Conservation (phyloP, 2,888 invertebrate genomes). For the Apodemia hepburni region DNA sequence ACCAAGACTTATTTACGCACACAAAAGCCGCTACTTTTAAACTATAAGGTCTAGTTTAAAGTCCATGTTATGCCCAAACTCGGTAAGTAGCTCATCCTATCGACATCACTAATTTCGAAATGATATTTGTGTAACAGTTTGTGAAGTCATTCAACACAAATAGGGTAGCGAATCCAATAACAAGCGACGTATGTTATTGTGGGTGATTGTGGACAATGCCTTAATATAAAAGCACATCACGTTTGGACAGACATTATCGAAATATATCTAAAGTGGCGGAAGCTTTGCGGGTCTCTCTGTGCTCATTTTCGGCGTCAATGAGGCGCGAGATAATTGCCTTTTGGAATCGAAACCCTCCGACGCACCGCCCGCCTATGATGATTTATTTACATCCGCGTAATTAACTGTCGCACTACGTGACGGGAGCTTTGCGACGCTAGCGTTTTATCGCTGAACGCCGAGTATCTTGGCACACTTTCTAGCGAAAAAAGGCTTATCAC, state of each 20-base stretch:
- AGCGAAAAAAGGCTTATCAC: constrained; percentile 72
- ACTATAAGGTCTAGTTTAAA: no score
- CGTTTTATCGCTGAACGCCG: constrained; percentile 67
- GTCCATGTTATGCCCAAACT: no score
- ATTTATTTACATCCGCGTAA: constrained; percentile 79
- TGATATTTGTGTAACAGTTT: no score
- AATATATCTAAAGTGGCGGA: constrained; percentile 58
- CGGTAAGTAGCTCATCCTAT: no score
- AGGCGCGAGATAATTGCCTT: constrained; percentile 77
- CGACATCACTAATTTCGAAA: no score
- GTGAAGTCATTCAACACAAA: background rate
- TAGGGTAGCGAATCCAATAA: background rate
- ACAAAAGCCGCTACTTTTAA: no score
- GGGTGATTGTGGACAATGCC: constrained; percentile 12
- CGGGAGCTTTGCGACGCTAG: constrained; percentile 62
- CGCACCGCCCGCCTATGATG: constrained; percentile 73
- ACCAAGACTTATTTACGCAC: no score
- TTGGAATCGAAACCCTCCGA: constrained; percentile 69
- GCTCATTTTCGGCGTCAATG: constrained; percentile 73
- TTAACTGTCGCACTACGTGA: constrained; percentile 79
- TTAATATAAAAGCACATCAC: constrained; percentile 25
- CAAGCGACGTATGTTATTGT: constrained; percentile 6
- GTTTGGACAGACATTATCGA: constrained; percentile 47
- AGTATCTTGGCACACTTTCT: constrained; percentile 67
- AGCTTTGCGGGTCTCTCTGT: constrained; percentile 46